phyloP scores from a whole-genome alignment of 2,888 invertebrate genomes.

The Nymphalis polychloros region DNA sequence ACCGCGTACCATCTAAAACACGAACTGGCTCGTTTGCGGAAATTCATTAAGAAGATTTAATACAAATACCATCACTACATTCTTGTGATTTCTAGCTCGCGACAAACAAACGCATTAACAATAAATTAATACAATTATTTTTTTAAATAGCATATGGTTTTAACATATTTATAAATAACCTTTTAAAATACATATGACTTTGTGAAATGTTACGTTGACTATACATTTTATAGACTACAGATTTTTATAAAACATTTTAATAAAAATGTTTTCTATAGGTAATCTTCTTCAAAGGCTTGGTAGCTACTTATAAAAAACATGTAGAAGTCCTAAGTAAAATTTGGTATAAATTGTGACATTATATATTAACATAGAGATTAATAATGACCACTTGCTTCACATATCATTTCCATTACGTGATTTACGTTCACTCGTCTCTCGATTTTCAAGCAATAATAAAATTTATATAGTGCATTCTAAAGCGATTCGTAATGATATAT shows the following conservation, averaged over 20 bases:
- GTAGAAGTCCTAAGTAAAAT: background rate
- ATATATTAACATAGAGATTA: background rate
- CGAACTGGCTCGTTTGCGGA: slow-evolving; percentile 25
- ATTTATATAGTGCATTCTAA: slow-evolving; percentile 37
- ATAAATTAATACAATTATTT: too few relatives aligned
- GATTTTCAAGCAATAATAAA: slow-evolving; percentile 31
- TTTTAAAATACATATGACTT: too few relatives aligned
- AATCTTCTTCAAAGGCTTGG: too few relatives aligned
- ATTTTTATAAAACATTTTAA: too few relatives aligned
- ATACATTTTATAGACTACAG: too few relatives aligned
- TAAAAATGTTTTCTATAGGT: too few relatives aligned
- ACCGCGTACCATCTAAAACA: slow-evolving; percentile 21
- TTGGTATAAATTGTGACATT: background rate
- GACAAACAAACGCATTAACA: background rate
- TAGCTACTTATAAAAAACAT: too few relatives aligned
- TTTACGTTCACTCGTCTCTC: slow-evolving; percentile 11
- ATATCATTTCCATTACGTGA: slow-evolving; percentile 7
- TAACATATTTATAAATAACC: too few relatives aligned
- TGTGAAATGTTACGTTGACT: too few relatives aligned
- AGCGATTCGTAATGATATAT: slow-evolving; percentile 39
- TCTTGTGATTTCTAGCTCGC: background rate
- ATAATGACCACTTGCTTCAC: slow-evolving; percentile 5
- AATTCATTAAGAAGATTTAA: slow-evolving; percentile 23
- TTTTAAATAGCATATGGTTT: too few relatives aligned
- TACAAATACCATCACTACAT: slow-evolving; percentile 14